Evolutionary conservation across 2,797 vertebrate genomes (phyloP), one percentile per base, ranked within the genome.

Genomic region (Coccyzus lansbergi): DNA sequence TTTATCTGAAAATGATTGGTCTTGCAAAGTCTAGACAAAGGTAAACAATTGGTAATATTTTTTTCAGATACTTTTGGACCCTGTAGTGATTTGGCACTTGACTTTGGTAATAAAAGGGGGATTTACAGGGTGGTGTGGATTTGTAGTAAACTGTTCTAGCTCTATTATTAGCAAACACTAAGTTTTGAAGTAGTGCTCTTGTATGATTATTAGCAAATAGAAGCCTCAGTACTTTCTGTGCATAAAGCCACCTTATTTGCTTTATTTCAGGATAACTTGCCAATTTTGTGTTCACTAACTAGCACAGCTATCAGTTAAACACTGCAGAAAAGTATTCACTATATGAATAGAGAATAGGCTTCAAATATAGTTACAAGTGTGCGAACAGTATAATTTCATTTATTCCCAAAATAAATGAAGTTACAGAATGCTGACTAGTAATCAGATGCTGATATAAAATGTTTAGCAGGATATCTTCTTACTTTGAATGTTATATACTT

Each of bases 1-100:
- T 94, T 97, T 95, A 71, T 97, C 88, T 97, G 94, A 96, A 96
- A 96, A 90, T 98, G 98, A 98, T 98, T 98, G 98, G 97, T 98
- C 98, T 99, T 99, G 98, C 98, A 98, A 98, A 98, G 97, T 98
- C 96, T 97, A 97, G 94, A 76, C 91, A 92, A 89, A 92, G 91
- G 96, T 97, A 96, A 97, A 92, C 86, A 93, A 94, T 95, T 94
- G 85, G 87, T 84, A 33, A 79, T 84, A 56, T 71, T 95, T 96
- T 86, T 63, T 86, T 58, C 91, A 94, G 82, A 84, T 95, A 55
- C 92, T 95, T 95, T 95, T 96, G 92, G 92, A 94, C 95, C 85
- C 95, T 97, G 96, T 98, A 95, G 86, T 96, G 94, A 98, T 97
- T 97, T 97, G 97, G 97, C 97, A 98, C 97, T 97, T 97, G 96